A percentile compares a stretch with the other conserved stretches of the same genome.
Conservation (phyloP, 2,113 vertebrate species). For the Ginglymostoma cirratum region DNA sequence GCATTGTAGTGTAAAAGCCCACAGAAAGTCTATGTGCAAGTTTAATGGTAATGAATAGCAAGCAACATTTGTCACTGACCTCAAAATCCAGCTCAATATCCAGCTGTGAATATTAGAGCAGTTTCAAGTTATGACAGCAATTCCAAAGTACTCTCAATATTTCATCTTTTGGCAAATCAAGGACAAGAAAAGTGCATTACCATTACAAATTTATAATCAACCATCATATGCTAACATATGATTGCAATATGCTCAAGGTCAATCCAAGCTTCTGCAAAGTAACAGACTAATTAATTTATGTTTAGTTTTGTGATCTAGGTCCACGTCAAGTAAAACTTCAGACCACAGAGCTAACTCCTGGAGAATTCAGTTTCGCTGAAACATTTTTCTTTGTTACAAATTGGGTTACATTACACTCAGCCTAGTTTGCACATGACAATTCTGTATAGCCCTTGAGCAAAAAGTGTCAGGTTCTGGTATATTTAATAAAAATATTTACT, state of each 20-base stretch:
- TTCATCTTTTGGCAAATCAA: slow-evolving; percentile 5
- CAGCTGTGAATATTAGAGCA: not conserved
- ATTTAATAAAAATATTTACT: not conserved
- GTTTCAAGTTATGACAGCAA: not conserved
- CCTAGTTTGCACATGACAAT: not conserved
- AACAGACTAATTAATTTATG: slow-evolving; percentile 17
- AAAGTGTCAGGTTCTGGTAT: not conserved
- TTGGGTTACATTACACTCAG: not conserved
- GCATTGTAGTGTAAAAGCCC: not conserved
- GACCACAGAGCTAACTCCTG: not conserved
- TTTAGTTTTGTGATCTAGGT: not conserved
- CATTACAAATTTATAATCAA: not conserved
- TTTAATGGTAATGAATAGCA: not conserved
- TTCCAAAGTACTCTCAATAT: not conserved
- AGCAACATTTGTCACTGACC: not conserved
- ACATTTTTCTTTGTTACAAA: not conserved
- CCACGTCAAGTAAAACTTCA: not conserved
- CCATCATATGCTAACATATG: not conserved
- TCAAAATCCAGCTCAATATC: not conserved
- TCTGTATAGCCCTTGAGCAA: not conserved
- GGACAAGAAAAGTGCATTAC: not conserved
- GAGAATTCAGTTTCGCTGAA: not conserved
- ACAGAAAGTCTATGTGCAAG: not conserved
- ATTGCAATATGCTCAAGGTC: slow-evolving; percentile 1
- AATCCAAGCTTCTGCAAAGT: not conserved